Base-by-base conservation (phyloP, 2,888 invertebrate species). In the Volucella inanis region DNA sequence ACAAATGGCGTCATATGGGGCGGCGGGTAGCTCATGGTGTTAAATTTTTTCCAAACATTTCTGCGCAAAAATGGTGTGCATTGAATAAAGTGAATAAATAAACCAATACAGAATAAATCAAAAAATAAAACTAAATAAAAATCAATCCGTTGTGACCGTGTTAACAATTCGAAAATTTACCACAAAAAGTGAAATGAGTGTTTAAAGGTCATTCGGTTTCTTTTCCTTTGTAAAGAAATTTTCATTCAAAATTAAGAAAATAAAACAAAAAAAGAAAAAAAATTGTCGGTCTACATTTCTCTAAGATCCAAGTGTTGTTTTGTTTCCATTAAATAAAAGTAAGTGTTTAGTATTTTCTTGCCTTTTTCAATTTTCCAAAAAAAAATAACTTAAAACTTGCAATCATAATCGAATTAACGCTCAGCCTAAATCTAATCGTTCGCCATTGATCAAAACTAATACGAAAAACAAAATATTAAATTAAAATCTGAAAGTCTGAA, bases 1-100 rank as follows among this genome's bases (percentile, higher is more conserved):
- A 85, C 80, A 85, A 85, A 85, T 85, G 85, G 85, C 85, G 85
- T 85, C 85, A 85, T 81, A 85, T 85, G 85, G 85, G 85, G 85
- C 85, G 85, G 85, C 85, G 85, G 80, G 81, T 68, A 72, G 76
- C 67, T 81, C 67, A 47, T 67, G 81, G 67, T 72, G 81, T 57
- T 85, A 76, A 80, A 76, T 59, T 39, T 81, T 79, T 81, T 50
- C 22, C 59, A 76, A 72, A 76, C 65, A 81, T 65, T 77, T 85
- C 81, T 77, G 72, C 68, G 71, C 64, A 85, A 80, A 84, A 81
- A 85, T 85, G 81, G 76, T 76, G 68, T 76, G 43, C 49, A 85
- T 57, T 67, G 54, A 62, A 81, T 50, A 15, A 52, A 68, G 11
- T 59, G 31, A 31, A 52, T 39, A 62, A 77, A 61, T 39, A 59